Conservation (phyloP, 2,797 vertebrate genomes). For the Microctenopoma steveboyesi region DNA sequence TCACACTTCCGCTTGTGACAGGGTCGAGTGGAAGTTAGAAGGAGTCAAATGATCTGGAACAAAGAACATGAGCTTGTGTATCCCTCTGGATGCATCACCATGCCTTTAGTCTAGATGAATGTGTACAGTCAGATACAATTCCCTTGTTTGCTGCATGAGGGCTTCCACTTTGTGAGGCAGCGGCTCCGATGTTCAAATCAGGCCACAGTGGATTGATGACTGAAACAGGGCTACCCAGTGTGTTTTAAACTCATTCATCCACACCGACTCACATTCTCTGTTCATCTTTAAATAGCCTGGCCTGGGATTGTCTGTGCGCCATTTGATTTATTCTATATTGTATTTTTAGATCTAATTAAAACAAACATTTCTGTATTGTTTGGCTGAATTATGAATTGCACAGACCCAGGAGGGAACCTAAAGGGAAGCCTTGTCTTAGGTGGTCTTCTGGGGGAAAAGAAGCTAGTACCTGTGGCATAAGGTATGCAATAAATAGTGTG, state of each 20-base stretch:
- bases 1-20: constrained; percentile 62
- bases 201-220: constrained; percentile 75
- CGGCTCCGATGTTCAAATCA: constrained; percentile 53
- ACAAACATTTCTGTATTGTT: constrained; percentile 66
- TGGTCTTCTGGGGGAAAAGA: constrained; percentile 44
- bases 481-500: constrained; percentile 75
- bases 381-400: constrained; percentile 54
- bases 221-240: constrained; percentile 59
- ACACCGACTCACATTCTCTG: constrained; percentile 57
- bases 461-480: constrained; percentile 75
- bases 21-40: constrained; percentile 63
- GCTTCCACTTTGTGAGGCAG: constrained; percentile 63
- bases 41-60: constrained; percentile 79
- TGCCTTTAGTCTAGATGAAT: constrained; percentile 77
- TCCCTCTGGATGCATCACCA: constrained; percentile 70
- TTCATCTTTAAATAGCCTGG: constrained; percentile 69
- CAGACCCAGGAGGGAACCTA: constrained; percentile 55
- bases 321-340: constrained; percentile 73
- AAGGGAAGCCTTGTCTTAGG: constrained; percentile 64
- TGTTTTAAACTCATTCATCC: constrained; percentile 74
- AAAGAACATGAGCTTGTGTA: constrained; percentile 73
- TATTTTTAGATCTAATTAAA: constrained; percentile 79
- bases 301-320: constrained; percentile 59
- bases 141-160: constrained; percentile 75
- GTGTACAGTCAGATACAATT: constrained; percentile 71